Evolutionary conservation across 1,140 invertebrate genomes (phyloP), one percentile per base, ranked within the genome.

Genomic region (Chrysomallon squamiferum): DNA sequence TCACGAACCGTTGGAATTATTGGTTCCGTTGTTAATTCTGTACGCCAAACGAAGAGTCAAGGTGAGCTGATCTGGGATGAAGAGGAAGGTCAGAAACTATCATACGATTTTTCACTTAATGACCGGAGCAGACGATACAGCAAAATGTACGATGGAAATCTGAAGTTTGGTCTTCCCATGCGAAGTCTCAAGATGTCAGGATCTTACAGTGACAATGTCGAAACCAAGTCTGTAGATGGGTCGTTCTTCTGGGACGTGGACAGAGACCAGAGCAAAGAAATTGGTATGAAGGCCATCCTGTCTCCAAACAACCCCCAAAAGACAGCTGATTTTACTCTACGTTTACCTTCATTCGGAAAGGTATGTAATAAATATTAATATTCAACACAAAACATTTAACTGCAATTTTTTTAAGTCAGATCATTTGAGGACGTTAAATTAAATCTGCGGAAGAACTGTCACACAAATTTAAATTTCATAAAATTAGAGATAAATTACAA

Each of bases 231-330:
- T 11, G 32, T 72, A 18, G 69, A 72, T 30, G 73, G 64, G 18
- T 45, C 71, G 15, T 66, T 79, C 30, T 56, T 65, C 38, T 79
- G 77, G 77, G 77, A 79, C 68, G 71, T 73, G 25, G 75, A 74
- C 20, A 60, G 65, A 49, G 77, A 79, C 61, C 35, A 66, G n/a
- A 72, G 61, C 30, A 74, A 77, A 60, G 75, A 75, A 66, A 57
- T 79, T 32, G 70, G 67, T 13, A 43, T 77, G 43, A 49, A 68
- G 69, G 15, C 68, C 50, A 7, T 20, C 75, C 20, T 69, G 22
- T 50, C 68, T 67, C 27, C 47, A 47, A 29, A 56, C 49, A 22
- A 59, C 66, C 38, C 64, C 68, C 27, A 56, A 69, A 41, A 25
- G 29, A n/a, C n/a, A 18, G 65, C 71, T 43, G 74, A 74, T 59